A percentile compares a stretch with the other conserved stretches of the same genome.
Conservation (phyloP, 2,888 invertebrate genomes). For the Gnatocerus cornutus region DNA sequence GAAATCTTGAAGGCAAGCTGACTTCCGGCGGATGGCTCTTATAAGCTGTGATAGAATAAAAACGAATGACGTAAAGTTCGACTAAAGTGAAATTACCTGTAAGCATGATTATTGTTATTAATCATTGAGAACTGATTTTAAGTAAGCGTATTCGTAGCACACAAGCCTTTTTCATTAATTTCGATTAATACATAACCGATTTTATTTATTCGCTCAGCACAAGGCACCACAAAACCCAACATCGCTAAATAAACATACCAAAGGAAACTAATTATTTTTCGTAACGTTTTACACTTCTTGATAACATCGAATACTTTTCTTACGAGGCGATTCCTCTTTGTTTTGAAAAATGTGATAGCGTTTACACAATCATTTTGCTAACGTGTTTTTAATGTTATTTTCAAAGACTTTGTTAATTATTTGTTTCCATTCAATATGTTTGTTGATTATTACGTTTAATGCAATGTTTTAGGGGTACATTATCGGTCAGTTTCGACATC, state of each 20-base stretch:
- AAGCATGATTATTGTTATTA: conserved; percentile 44
- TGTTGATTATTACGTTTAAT: conserved; percentile 31
- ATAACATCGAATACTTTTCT: conserved; percentile 30
- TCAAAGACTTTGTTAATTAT: conserved; percentile 30
- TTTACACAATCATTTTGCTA: conserved; percentile 57
- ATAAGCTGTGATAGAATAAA: conserved; percentile 70
- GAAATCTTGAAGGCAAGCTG: conserved; percentile 25
- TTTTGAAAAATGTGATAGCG: conserved; percentile 57
- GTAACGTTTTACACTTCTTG: conserved; percentile 20
- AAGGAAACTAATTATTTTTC: conserved; percentile 6
- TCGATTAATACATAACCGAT: background rate
- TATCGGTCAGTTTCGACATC: conserved; percentile 1
- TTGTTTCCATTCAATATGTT: conserved; percentile 28
- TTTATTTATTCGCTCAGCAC: conserved; percentile 25
- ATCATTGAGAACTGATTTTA: conserved; percentile 47
- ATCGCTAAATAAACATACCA: conserved; percentile 1
- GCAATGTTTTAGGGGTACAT: background rate
- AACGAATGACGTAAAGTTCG: conserved; percentile 70
- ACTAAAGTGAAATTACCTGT: conserved; percentile 58
- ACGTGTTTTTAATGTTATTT: conserved; percentile 10
- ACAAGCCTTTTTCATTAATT: conserved; percentile 30
- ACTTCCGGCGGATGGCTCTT: conserved; percentile 57
- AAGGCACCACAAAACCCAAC: conserved; percentile 34
- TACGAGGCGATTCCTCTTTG: conserved; percentile 10
- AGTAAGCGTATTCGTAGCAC: conserved; percentile 27